A percentile compares a stretch with the other conserved stretches of the same genome.
Evolutionary conservation across 1,140 invertebrate species (phyloP).

Genomic region (Drosophila pachea): DNA sequence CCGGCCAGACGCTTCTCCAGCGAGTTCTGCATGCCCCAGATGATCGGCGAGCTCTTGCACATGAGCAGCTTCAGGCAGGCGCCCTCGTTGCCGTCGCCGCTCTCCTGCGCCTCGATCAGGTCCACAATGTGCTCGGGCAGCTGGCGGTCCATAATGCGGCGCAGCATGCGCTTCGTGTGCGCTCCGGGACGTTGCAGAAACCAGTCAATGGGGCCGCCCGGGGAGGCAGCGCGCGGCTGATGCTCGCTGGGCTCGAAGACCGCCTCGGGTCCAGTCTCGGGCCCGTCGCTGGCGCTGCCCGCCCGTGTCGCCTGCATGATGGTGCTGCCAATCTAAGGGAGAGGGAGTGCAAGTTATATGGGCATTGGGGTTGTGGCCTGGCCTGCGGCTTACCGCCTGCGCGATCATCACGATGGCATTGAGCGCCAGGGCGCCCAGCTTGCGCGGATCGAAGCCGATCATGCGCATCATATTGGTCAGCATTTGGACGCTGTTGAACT

Average conservation of each 20-base stretch:
- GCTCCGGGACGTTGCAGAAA: constrained; percentile 79
- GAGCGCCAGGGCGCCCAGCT: constrained; percentile 87
- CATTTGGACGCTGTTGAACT: constrained; percentile 76
- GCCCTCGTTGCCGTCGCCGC: constrained; percentile 77
- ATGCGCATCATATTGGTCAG: constrained; percentile 85
- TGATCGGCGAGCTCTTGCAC: constrained; percentile 87
- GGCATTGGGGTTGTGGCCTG: constrained; percentile 45
- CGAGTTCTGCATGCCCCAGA: constrained; percentile 86
- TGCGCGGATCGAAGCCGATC: constrained; percentile 86
- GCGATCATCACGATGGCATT: constrained; percentile 91
- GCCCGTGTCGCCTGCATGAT: constrained; percentile 53
- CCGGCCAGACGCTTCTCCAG: constrained; percentile 78
- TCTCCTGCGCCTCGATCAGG: constrained; percentile 82
- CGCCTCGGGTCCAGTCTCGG: constrained; percentile 51
- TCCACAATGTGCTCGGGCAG: constrained; percentile 81
- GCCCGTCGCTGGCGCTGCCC: constrained; percentile 1
- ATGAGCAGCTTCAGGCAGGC: constrained; percentile 86
- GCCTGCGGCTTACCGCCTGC: constrained; percentile 83
- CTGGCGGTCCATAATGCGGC: constrained; percentile 81
- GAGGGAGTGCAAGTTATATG: not conserved
- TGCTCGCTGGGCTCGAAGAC: constrained; percentile 56
- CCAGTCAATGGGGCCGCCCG: constrained; percentile 80
- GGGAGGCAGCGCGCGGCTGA: constrained; percentile 52
- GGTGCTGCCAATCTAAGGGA: constrained; percentile 61
- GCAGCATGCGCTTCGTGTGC: constrained; percentile 81